phyloP scores from a whole-genome alignment of 2,113 vertebrate genomes.

The Salvelinus sp. region DNA sequence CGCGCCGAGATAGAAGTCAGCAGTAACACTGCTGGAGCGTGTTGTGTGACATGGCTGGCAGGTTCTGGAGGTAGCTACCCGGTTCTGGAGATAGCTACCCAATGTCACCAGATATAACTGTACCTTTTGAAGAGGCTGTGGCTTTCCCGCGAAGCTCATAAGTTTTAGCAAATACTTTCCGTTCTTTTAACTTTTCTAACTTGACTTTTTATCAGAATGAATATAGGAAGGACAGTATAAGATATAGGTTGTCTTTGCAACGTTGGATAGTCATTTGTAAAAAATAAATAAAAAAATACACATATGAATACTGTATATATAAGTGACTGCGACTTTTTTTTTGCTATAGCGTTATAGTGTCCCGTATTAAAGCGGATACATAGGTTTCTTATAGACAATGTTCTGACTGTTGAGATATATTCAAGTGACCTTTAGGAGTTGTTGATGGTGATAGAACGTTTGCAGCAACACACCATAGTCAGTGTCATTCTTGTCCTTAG shows the following conservation, averaged over 20 bases:
- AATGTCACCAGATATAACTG: not conserved
- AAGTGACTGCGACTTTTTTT: not conserved
- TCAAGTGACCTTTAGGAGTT: not conserved
- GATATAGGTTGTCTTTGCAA: not conserved
- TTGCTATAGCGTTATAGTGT: not conserved
- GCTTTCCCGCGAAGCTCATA: not conserved
- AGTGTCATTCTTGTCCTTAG: slow-evolving; percentile 40
- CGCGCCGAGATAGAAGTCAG: slow-evolving; percentile 22
- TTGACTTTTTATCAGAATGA: not conserved
- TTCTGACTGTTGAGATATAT: not conserved
- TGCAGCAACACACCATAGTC: slow-evolving; percentile 45
- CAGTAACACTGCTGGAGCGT: slow-evolving; percentile 27
- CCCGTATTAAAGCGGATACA: not conserved
- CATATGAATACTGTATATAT: not conserved
- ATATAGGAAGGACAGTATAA: not conserved
- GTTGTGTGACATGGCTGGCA: slow-evolving; percentile 27
- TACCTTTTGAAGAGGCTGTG: not conserved
- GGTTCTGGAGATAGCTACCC: slow-evolving; percentile 8
- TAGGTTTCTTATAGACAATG: not conserved
- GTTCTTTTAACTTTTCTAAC: not conserved
- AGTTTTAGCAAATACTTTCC: not conserved
- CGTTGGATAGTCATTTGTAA: not conserved
- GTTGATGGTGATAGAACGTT: slow-evolving; percentile 28
- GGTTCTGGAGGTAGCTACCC: slow-evolving; percentile 9
- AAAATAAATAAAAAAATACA: not conserved